phyloP scores from a whole-genome alignment of 23 tunicate genomes.

The Ascidia mentula region DNA sequence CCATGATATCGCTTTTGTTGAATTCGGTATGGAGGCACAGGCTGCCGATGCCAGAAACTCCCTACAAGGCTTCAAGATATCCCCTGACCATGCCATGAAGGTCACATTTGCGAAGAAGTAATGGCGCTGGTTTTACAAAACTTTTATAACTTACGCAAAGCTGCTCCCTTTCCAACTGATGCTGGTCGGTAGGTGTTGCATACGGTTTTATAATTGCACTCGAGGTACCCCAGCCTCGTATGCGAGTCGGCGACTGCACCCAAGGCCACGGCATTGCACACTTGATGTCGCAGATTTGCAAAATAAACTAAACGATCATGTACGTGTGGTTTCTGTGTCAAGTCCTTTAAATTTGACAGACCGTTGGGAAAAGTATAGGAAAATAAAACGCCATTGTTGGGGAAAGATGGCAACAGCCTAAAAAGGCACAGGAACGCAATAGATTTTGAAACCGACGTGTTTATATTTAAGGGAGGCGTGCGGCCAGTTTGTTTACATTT shows the following conservation, averaged over 20 bases:
- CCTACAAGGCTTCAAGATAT: constrained; percentile 90
- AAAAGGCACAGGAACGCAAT: too few relatives aligned
- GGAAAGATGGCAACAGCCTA: too few relatives aligned
- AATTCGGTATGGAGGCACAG: constrained; percentile 67
- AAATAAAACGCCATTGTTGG: too few relatives aligned
- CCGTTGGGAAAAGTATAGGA: too few relatives aligned
- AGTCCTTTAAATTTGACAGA: too few relatives aligned
- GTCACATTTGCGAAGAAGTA: constrained; percentile 88
- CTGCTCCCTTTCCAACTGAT: too few relatives aligned
- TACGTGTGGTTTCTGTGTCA: not conserved
- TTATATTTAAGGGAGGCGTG: too few relatives aligned
- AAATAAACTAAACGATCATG: constrained; percentile 9
- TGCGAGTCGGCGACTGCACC: constrained; percentile 38
- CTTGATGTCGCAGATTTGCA: constrained; percentile 39
- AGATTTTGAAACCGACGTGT: too few relatives aligned
- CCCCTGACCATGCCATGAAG: constrained; percentile 84
- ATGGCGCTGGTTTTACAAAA: not conserved
- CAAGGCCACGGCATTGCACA: constrained; percentile 86
- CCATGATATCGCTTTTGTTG: constrained; percentile 96
- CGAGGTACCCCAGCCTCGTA: not conserved
- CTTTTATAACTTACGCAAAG: not conserved
- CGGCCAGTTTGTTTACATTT: too few relatives aligned
- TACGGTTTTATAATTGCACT: not conserved
- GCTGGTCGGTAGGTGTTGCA: not conserved
- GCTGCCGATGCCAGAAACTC: constrained; percentile 87